Percentiles rank a stretch among this genome's conserved stretches.
These are phyloP conservation scores for Nyctereutes procyonoides DNA, from an alignment of 2,113 vertebrate genomes.

Conservation along the genomic window DNA sequence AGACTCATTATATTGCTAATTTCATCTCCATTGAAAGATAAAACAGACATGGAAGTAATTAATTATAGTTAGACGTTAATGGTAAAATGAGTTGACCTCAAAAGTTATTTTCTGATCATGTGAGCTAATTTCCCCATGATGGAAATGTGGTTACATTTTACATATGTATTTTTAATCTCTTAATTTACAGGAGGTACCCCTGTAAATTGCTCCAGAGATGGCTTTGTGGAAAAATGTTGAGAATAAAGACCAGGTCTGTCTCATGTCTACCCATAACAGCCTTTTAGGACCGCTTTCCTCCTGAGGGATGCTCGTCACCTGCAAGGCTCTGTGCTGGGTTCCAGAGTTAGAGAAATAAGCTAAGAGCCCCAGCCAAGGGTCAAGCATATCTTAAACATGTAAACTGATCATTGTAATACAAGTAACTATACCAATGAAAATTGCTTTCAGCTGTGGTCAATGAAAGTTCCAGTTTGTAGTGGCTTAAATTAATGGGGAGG, in stretches of 20 bases:
- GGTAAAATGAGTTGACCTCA: neutral
- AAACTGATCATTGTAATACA: neutral
- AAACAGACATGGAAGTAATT: constrained; percentile 45
- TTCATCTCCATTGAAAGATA: constrained; percentile 2
- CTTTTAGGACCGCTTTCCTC: neutral
- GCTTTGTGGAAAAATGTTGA: neutral
- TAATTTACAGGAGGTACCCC: neutral
- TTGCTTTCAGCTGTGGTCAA: neutral
- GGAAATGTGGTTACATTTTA: neutral
- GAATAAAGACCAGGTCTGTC: neutral
- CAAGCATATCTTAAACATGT: neutral
- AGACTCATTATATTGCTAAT: constrained; percentile 2
- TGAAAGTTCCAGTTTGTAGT: neutral
- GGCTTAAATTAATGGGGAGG: neutral
- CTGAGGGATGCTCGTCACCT: neutral
- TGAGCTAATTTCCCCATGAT: neutral
- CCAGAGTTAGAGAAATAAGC: neutral
- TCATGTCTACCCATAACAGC: neutral
- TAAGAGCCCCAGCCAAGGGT: neutral
- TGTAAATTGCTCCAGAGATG: neutral
- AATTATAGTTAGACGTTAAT: neutral
- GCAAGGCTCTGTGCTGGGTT: neutral
- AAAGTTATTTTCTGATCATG: neutral
- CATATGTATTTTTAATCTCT: neutral
- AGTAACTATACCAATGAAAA: neutral